Percentiles rank a stretch among this genome's conserved stretches.
These are phyloP conservation scores for Pseudochirops cupreus DNA, from an alignment of 2,797 vertebrate species.

Conservation along the genomic window DNA sequence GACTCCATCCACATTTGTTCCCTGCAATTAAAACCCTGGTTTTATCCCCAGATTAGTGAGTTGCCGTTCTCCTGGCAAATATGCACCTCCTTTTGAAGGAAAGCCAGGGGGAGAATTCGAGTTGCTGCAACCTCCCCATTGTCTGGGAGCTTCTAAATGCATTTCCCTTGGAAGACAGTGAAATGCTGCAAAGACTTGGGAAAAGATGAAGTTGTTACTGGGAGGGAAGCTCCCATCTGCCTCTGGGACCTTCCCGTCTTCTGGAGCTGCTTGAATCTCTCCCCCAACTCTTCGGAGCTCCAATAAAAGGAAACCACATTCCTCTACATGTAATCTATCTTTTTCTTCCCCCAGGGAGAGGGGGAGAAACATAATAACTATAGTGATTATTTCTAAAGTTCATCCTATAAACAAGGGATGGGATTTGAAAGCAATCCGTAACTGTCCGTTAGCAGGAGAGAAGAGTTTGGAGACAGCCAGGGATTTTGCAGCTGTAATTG, in stretches of 20 bases:
- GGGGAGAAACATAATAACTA: constrained; percentile 32
- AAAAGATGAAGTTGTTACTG: constrained; percentile 37
- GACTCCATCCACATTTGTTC: constrained; percentile 59
- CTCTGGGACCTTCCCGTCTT: constrained; percentile 40
- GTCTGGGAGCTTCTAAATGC: constrained; percentile 38
- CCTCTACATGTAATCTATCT: not conserved
- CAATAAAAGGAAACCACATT: constrained; percentile 60
- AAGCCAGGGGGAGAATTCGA: not conserved
- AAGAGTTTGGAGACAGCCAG: constrained; percentile 14
- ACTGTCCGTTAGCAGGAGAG: constrained; percentile 42
- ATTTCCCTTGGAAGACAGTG: constrained; percentile 18
- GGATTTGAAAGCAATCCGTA: constrained; percentile 5
- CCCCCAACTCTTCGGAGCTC: constrained; percentile 29
- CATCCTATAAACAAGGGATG: constrained; percentile 43
- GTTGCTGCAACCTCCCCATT: constrained; percentile 35
- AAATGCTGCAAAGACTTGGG: constrained; percentile 12
- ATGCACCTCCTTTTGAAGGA: not conserved
- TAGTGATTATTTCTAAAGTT: constrained; percentile 46
- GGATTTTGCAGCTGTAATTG: constrained; percentile 62
- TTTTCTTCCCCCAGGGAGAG: constrained; percentile 22
- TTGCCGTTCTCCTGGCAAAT: not conserved
- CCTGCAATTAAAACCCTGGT: constrained; percentile 43
- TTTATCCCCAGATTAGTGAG: constrained; percentile 19
- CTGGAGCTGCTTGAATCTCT: constrained; percentile 51
- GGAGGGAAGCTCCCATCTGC: constrained; percentile 48